Evolutionary conservation across 2,797 vertebrate genomes (phyloP).

Genomic region (Pteronotus mesoamericanus): DNA sequence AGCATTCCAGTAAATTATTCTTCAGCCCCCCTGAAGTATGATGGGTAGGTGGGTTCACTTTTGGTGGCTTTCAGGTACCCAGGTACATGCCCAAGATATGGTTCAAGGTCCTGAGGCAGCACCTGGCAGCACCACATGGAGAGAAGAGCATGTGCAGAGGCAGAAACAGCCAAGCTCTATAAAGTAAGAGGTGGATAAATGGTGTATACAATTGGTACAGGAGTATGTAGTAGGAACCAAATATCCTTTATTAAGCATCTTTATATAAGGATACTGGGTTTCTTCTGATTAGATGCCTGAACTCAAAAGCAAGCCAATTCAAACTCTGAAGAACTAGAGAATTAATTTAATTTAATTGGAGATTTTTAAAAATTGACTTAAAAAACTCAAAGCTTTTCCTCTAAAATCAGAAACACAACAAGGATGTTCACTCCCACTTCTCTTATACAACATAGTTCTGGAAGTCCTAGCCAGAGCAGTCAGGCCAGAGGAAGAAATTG

Average conservation of each 20-base stretch:
- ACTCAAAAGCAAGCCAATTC: neutral
- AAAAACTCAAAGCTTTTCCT: neutral
- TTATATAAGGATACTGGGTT: neutral
- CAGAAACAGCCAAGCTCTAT: neutral
- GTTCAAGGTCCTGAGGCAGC: neutral
- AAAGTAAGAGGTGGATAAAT: neutral
- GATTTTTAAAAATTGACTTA: neutral
- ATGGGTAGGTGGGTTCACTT: neutral
- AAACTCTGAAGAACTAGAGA: neutral
- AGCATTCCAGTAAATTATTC: neutral
- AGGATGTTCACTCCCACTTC: neutral
- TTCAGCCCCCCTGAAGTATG: neutral
- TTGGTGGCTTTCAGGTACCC: neutral
- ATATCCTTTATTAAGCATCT: neutral
- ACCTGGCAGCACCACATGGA: neutral
- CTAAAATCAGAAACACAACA: neutral
- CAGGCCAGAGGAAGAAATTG: neutral
- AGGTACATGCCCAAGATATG: rapidly evolving
- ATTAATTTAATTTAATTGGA: neutral
- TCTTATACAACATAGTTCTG: neutral
- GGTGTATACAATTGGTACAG: neutral
- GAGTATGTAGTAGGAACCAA: neutral
- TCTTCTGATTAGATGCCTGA: neutral
- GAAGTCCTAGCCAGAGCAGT: neutral
- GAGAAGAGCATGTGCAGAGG: neutral